These are phyloP conservation scores for Umimayanthus chanpuru DNA, from an alignment of 92 coral and sea anemone genomes.

Conservation along the genomic window DNA sequence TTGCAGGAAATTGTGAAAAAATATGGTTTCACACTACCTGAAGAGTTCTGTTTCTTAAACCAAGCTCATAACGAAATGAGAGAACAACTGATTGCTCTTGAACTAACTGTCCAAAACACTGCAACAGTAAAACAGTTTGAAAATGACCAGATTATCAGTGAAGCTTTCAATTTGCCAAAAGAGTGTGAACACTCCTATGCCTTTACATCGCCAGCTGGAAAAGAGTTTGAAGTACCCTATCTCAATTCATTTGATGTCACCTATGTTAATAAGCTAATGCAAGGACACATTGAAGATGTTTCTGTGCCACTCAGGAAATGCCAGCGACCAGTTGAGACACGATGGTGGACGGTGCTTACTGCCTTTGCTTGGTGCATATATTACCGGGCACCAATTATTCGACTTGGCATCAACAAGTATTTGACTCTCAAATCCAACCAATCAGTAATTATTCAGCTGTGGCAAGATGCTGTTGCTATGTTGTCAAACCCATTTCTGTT, in stretches of 20 bases:
- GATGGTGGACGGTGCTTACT: slow-evolving; percentile 38
- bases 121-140: slow-evolving; percentile 8
- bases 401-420: slow-evolving; percentile 33
- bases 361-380: slow-evolving; percentile 41
- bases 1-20: neutral
- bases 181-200: slow-evolving; percentile 32
- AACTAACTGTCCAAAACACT: slow-evolving; percentile 9
- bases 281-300: slow-evolving; percentile 12
- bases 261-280: slow-evolving; percentile 4
- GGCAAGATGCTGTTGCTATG: slow-evolving; percentile 35
- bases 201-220: neutral
- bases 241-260: slow-evolving; percentile 2
- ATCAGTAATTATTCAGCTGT: slow-evolving; percentile 17
- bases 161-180: slow-evolving; percentile 20
- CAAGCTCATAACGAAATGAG: neutral
- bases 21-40: slow-evolving; percentile 5
- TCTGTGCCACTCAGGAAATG: slow-evolving; percentile 24
- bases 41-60: slow-evolving; percentile 8
- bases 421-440: slow-evolving; percentile 16
- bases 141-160: neutral
- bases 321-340: slow-evolving; percentile 30
- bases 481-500: slow-evolving; percentile 12
- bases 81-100: slow-evolving; percentile 7
- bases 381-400: slow-evolving; percentile 3
- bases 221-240: neutral